Conservation (phyloP, 2,888 invertebrate species). For the Thelaira solivaga region DNA sequence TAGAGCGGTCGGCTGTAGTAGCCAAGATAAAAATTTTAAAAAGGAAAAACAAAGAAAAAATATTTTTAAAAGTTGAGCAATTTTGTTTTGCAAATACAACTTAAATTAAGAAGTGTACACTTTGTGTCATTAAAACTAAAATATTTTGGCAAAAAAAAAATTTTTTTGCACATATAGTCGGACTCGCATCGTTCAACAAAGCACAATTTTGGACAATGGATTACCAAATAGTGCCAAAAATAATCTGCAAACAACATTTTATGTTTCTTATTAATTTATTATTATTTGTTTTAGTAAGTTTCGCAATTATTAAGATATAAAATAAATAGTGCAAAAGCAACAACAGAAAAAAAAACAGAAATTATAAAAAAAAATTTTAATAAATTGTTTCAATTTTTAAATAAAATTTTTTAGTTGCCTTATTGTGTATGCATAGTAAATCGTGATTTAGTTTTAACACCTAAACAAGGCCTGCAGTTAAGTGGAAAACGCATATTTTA, state of each 20-base stretch:
- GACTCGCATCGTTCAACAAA: constrained; percentile 21
- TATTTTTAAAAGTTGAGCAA: background rate
- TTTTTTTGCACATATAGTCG: background rate
- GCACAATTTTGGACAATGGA: constrained; percentile 66
- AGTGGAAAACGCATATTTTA: constrained; percentile 74
- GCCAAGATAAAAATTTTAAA: background rate
- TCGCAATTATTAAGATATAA: background rate
- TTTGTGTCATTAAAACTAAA: constrained; percentile 11
- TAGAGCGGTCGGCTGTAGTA: constrained; percentile 57
- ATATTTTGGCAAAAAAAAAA: background rate
- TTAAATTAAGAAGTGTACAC: background rate
- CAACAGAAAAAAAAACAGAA: background rate
- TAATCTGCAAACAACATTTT: constrained; percentile 12
- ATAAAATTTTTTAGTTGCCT: constrained; percentile 62
- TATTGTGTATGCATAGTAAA: constrained; percentile 67
- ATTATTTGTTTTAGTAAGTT: constrained; percentile 55
- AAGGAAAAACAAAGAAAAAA: background rate
- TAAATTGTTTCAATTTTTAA: constrained; percentile 17
- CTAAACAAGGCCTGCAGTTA: constrained; percentile 70
- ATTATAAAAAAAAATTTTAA: constrained; percentile 8
- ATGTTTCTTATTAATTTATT: constrained; percentile 52
- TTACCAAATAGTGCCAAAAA: constrained; percentile 64
- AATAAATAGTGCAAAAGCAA: constrained; percentile 26
- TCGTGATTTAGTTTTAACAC: constrained; percentile 75
- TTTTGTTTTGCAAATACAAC: background rate